These are phyloP conservation scores for Hypsopygia costalis DNA, from an alignment of 2,888 invertebrate genomes.

Conservation along the genomic window DNA sequence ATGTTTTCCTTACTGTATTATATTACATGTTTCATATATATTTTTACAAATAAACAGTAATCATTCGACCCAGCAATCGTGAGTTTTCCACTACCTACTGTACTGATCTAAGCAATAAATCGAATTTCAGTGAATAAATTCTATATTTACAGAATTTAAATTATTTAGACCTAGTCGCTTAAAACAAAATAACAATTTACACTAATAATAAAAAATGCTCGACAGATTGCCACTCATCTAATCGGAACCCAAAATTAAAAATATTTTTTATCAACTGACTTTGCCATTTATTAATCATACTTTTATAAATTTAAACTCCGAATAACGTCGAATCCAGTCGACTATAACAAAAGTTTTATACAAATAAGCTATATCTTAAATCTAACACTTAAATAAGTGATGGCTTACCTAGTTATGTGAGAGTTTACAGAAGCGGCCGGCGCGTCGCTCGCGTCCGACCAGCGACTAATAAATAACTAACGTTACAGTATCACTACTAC, in stretches of 20 bases:
- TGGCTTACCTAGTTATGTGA: conserved; percentile 54
- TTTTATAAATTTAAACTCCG: conserved; percentile 76
- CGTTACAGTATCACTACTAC: conserved; percentile 45
- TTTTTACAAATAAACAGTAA: conserved; percentile 62
- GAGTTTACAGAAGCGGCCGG: conserved; percentile 36
- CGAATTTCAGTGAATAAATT: conserved; percentile 70
- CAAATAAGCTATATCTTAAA: conserved; percentile 69
- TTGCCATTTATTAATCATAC: conserved; percentile 57
- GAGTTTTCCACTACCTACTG: conserved; percentile 70
- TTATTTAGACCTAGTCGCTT: conserved; percentile 76
- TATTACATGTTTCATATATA: conserved; percentile 50
- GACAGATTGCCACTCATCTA: conserved; percentile 71
- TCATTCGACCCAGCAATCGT: conserved; percentile 69
- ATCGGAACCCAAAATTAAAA: conserved; percentile 72
- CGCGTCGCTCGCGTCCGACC: conserved; percentile 24
- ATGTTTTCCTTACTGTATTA: conserved; percentile 61
- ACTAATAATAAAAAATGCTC: conserved; percentile 79
- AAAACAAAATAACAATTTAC: conserved; percentile 81
- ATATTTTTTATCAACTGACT: conserved; percentile 69
- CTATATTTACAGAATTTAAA: conserved; percentile 75
- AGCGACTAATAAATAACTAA: conserved; percentile 52
- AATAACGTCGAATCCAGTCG: conserved; percentile 75
- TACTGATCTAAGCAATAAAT: conserved; percentile 67
- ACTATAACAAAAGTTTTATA: conserved; percentile 74
- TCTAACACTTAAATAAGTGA: conserved; percentile 65